Conservation (phyloP, 2,888 invertebrate species). For the Polydrusus tereticollis region DNA sequence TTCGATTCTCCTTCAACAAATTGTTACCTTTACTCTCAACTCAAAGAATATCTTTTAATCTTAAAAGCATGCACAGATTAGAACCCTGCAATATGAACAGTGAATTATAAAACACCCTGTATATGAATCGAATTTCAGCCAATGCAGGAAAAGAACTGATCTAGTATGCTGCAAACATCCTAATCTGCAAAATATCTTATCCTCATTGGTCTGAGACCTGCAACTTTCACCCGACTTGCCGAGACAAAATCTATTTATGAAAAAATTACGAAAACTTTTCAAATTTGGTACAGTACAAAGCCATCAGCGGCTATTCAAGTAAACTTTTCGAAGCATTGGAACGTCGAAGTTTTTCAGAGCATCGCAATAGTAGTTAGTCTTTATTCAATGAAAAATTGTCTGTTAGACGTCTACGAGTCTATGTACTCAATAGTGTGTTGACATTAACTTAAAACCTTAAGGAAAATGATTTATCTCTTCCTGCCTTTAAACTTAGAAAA, state of each 20-base stretch:
- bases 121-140: neutral
- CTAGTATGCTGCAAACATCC: neutral
- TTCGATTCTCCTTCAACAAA: too few relatives aligned
- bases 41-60: too few relatives aligned
- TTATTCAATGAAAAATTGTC: conserved; percentile 1
- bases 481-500: neutral
- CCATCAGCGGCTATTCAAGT: neutral
- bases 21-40: too few relatives aligned
- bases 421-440: conserved; percentile 6
- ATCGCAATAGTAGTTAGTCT: conserved; percentile 10
- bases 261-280: neutral
- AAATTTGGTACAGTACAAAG: neutral
- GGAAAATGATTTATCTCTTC: conserved; percentile 6
- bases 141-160: neutral
- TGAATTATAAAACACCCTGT: too few relatives aligned
- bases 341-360: conserved; percentile 9
- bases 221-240: neutral
- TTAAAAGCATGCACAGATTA: too few relatives aligned
- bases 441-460: neutral
- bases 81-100: too few relatives aligned
- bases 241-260: neutral
- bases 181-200: neutral
- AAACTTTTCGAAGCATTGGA: conserved; percentile 9
- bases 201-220: neutral
- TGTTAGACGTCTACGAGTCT: conserved; percentile 1